Evolutionary conservation across 1,140 invertebrate species (phyloP).

Genomic region (Drosophila saltans): DNA sequence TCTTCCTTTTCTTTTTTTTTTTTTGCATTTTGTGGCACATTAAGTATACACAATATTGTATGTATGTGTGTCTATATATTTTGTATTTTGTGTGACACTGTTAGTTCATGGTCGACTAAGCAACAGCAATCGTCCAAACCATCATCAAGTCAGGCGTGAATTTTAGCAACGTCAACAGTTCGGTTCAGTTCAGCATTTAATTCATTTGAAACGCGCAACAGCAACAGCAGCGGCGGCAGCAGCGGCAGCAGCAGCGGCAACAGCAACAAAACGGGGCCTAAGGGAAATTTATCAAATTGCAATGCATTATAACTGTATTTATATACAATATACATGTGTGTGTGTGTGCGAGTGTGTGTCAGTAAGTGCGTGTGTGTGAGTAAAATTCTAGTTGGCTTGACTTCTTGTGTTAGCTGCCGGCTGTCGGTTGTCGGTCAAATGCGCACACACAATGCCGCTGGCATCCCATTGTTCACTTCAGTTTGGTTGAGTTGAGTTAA

Average conservation of each 20-base stretch:
- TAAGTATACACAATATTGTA: slow-evolving; percentile 42
- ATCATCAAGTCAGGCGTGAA: slow-evolving; percentile 65
- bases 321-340: slow-evolving; percentile 21
- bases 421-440: slow-evolving; percentile 64
- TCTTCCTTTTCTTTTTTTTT: slow-evolving; percentile 1
- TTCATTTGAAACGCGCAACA: slow-evolving; percentile 32
- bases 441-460: slow-evolving; percentile 63
- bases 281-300: slow-evolving; percentile 75
- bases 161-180: slow-evolving; percentile 42
- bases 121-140: slow-evolving; percentile 27
- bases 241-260: neutral
- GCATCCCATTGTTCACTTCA: slow-evolving; percentile 39
- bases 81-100: slow-evolving; percentile 31
- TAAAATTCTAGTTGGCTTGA: slow-evolving; percentile 16
- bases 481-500: slow-evolving; percentile 13
- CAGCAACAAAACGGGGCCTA: slow-evolving; percentile 56
- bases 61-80: slow-evolving; percentile 12
- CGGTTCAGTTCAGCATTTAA: slow-evolving; percentile 57
- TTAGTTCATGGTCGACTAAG: slow-evolving; percentile 56
- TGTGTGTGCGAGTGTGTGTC: slow-evolving; percentile 8
- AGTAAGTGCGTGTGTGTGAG: neutral
- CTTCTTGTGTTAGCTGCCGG: slow-evolving; percentile 22
- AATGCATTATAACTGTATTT: slow-evolving; percentile 63
- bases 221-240: neutral
- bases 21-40: slow-evolving; percentile 33